Base-by-base conservation (phyloP, 2,888 invertebrate genomes). In the Oscheius sp. region DNA sequence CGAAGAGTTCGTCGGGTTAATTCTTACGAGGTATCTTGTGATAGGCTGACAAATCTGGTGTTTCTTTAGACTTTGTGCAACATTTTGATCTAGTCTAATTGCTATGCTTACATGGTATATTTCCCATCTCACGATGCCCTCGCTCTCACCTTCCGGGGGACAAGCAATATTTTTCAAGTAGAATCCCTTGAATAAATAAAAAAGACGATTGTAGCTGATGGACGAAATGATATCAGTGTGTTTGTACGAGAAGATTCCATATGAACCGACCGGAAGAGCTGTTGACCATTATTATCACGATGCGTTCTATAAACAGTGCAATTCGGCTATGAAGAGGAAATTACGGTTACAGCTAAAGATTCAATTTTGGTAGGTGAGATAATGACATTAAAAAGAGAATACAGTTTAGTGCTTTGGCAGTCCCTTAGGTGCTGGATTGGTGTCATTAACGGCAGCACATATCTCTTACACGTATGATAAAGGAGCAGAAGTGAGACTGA, bases 351-450 rank as follows among this genome's bases (percentile, higher is more conserved):
- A 18, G n/a, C 27, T 27, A 58, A 35, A 61, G 2, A 27, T 35
- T 25, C 27, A 13, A 61, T 61, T 1, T 21, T 16, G 61, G 61
- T 61, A 61, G 9, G 35, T 35, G 35, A 9, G 3, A 35, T 5
- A 59, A 41, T 2, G 18, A 18, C 13, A 12, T n/a, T 2, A 49
- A 49, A 49, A 13, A 49, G 13, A 49, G 16, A 5, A 18, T 3
- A 49, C 35, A 3, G 13, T 59, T 59, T 43, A 61, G 61, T 45
- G 45, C 25, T 61, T 61, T 45, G 61, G 45, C 1, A 41, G 41
- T 61, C 41, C 61, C 3, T 45, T 61, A n/a, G 61, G 61, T 18
- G 61, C 43, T 18, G 61, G 43, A 61, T 41, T 61, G 21, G 61
- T 43, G 7, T 61, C 61, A 41, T 61, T 61, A 45, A n/a, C 45